phyloP scores from a whole-genome alignment of 2,888 invertebrate species.

The Romanomermis culicivorax region DNA sequence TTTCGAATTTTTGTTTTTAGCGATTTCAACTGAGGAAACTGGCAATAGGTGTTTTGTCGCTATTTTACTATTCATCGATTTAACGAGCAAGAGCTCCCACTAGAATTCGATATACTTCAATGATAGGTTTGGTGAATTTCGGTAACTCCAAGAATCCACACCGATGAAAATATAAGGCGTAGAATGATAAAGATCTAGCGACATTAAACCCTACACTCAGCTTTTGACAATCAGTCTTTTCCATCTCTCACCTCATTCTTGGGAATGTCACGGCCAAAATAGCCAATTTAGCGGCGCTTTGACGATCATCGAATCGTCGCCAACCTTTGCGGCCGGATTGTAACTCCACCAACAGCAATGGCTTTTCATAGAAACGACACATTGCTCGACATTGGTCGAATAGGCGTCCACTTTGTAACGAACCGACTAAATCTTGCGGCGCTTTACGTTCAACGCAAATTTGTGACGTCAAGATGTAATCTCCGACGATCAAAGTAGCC shows the following conservation, averaged over 20 bases:
- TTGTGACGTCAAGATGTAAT: conserved; percentile 86
- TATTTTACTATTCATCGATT: too few species aligned
- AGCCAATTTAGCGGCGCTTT: conserved; percentile 1
- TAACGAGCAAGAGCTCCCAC: too few species aligned
- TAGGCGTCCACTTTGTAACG: conserved; percentile 73
- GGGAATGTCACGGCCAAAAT: not conserved
- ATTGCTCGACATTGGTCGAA: conserved; percentile 50
- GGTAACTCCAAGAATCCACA: too few species aligned
- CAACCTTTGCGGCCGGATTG: conserved; percentile 40
- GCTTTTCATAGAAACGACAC: conserved; percentile 48
- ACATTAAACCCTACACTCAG: too few species aligned
- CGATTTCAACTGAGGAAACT: too few species aligned
- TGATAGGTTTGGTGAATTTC: too few species aligned
- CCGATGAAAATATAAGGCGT: too few species aligned
- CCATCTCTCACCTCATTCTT: not conserved
- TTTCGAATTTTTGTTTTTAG: too few species aligned
- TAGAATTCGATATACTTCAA: too few species aligned
- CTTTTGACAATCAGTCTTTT: too few species aligned
- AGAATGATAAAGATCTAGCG: too few species aligned
- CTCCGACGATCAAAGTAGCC: conserved; percentile 56
- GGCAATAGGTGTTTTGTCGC: too few species aligned
- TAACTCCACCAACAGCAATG: conserved; percentile 81
- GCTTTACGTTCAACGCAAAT: conserved; percentile 82
- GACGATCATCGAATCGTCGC: not conserved
- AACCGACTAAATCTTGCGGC: conserved; percentile 60